Evolutionary conservation across 2,797 vertebrate genomes (phyloP), one percentile per base, ranked within the genome.

Genomic region (Helostoma temminkii): DNA sequence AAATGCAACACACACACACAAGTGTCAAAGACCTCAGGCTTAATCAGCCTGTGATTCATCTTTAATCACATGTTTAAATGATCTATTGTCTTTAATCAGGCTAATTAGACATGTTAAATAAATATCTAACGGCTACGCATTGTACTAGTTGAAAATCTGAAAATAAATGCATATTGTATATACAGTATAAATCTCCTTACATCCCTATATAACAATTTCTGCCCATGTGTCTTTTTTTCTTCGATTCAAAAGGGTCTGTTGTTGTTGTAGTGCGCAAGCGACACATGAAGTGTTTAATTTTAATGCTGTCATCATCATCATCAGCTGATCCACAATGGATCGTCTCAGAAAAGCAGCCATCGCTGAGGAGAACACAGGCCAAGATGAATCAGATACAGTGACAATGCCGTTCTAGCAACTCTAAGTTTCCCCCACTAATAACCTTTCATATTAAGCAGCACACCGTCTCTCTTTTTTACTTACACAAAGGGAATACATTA

Each of bases 21-120:
- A n/a, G n/a, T n/a, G n/a, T n/a, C n/a, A n/a, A 16, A 45, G 43
- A 68, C 46, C 21, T 25, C 16, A 41, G 12, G 16, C 18, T 26
- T 61, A 53, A 67, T 71, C 48, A 56, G 46, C 45, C 50, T 57
- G 21, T 5, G 53, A 39, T 48, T 43, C 48, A 70, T 30, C 46
- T 82, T 30, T 37, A 11, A 43, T 48, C 18, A 32, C 15, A 3
- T 53, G 22, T 50, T 60, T 45, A 16, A 10, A 11, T 49, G 30
- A 28, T 21, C 9, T 8, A 0, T 7, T 49, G 7, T n/a, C 30
- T 65, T 58, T 32, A 25, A 64, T 59, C 9, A 43, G 32, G 6
- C 22, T 45, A 42, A 76, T 68, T 57, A 8, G 8, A 46, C 15
- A n/a, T 25, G 3, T 8, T 26, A 9, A n/a, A n/a, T 7, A n/a